Base-by-base conservation (phyloP, 2,113 vertebrate genomes). In the Nanorana parkeri region DNA sequence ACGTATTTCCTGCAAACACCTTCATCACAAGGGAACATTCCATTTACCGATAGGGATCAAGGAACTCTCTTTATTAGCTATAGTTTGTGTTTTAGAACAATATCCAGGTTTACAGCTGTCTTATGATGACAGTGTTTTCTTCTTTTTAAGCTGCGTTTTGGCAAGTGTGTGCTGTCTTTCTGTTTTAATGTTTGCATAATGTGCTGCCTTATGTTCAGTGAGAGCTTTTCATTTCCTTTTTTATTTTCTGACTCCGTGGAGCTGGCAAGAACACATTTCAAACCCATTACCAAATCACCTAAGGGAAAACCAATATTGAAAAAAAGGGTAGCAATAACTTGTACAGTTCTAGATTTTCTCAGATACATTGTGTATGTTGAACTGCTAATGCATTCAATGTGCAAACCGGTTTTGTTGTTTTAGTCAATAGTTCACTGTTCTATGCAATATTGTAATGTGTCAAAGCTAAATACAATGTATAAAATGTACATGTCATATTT, bases 401-500 rank as follows among this genome's bases (percentile, higher is more conserved):
- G 5, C 17, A 20, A 54, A 56, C 56, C 52, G 17, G 56, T 75
- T 75, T 10, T 2, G 32, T 7, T 21, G 51, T 10, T 19, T 1
- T n/a, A 61, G 54, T 19, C 41, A 47, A 15, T 47, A 47, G 23
- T 75, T 60, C 20, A 19, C 52, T 73, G 52, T 73, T 29, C 71
- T 74, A 74, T 74, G 71, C 55, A 74, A 74, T 74, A 74, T 19
- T 54, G 20, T 29, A 74, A 23, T 19, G 71, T 74, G 20, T 60
- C 54, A n/a, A 36, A 23, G 28, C 3, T 73, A 54, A 56, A 72
- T 73, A 51, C 67, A 20, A 20, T 17, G n/a, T 73, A 24, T 73
- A 60, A 60, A 60, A 60, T 36, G 28, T 74, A 60, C 23, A 60
- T 74, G 19, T 54, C 51, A 23, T 69, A 24, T 47, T 60, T 36